phyloP scores from a whole-genome alignment of 2,888 invertebrate genomes.

The Psylliodes chrysocephalus region DNA sequence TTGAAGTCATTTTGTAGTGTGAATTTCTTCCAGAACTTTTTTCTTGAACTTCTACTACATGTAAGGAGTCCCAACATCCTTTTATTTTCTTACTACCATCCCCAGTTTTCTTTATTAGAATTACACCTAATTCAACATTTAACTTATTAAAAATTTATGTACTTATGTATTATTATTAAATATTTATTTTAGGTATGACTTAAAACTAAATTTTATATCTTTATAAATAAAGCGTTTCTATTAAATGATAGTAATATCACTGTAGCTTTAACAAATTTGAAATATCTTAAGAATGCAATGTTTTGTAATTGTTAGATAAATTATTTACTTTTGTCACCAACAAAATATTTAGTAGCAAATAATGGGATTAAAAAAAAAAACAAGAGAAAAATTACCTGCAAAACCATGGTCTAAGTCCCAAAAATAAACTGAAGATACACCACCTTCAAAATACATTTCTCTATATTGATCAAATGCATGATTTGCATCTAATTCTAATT shows the following conservation, averaged over 20 bases:
- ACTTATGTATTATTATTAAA: too few species aligned
- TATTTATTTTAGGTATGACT: too few species aligned
- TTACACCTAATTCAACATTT: constrained; percentile 76
- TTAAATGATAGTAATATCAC: too few species aligned
- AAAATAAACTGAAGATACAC: constrained; percentile 98
- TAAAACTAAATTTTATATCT: too few species aligned
- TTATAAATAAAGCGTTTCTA: too few species aligned
- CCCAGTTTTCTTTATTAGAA: constrained; percentile 98
- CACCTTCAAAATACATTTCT: constrained; percentile 99
- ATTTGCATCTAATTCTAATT: constrained; percentile 97
- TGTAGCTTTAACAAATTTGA: too few species aligned
- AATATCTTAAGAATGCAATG: too few species aligned
- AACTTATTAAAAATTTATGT: too few species aligned
- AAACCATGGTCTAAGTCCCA: constrained; percentile 99
- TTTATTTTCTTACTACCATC: constrained; percentile 98
- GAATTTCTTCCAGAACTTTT: constrained; percentile 93
- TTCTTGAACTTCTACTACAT: constrained; percentile 98
- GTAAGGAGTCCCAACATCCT: constrained; percentile 99
- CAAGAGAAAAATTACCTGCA: constrained; percentile 77
- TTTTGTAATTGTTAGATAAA: too few species aligned
- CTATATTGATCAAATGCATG: constrained; percentile 98
- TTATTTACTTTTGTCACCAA: too few species aligned
- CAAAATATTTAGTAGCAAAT: too few species aligned
- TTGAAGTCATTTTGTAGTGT: constrained; percentile 98
- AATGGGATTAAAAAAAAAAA: too few species aligned